Evolutionary conservation across 2,113 vertebrate species (phyloP).

Genomic region (Dromaius novaehollandiae): DNA sequence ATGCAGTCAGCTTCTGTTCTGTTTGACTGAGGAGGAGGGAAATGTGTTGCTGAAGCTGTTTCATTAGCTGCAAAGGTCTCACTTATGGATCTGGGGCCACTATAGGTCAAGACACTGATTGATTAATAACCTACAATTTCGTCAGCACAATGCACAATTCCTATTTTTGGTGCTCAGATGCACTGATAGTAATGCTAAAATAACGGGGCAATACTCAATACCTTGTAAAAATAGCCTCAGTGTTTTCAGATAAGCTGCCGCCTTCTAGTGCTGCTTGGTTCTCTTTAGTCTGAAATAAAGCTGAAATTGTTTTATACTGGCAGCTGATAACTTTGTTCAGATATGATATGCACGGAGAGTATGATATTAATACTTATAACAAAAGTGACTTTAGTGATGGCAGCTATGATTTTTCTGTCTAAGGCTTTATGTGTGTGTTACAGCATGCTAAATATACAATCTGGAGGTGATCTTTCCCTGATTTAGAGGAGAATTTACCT

Average conservation of each 20-base stretch:
- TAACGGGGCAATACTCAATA: not conserved
- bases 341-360: not conserved
- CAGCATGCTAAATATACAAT: not conserved
- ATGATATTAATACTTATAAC: not conserved
- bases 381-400: not conserved
- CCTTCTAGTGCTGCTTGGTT: not conserved
- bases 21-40: not conserved
- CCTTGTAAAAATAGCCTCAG: not conserved
- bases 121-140: not conserved
- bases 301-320: not conserved
- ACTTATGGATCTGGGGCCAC: not conserved
- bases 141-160: not conserved
- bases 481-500: not conserved
- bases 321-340: not conserved
- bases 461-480: not conserved
- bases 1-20: not conserved
- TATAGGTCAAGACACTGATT: not conserved
- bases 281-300: not conserved
- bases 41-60: rapidly evolving
- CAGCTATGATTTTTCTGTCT: not conserved
- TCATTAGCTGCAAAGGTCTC: not conserved
- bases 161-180: not conserved
- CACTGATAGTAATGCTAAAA: not conserved
- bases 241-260: not conserved
- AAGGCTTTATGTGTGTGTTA: not conserved